Conservation (phyloP, 2,797 vertebrate species). For the Catamblyrhynchus diadema region DNA sequence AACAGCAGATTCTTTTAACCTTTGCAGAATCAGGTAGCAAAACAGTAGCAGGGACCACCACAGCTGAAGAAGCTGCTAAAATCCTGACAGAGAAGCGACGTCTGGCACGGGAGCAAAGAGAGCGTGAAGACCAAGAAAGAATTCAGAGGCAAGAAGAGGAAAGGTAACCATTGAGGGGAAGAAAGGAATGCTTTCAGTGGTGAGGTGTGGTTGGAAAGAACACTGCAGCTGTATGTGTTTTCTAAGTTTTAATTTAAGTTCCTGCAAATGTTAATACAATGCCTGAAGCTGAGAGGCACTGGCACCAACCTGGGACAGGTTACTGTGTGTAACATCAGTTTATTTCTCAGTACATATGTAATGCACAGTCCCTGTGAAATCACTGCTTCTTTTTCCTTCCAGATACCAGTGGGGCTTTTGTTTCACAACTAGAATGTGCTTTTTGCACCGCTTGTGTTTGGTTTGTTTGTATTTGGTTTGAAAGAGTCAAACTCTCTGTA, state of each 20-base stretch:
- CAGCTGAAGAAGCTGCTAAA: conserved; percentile 86
- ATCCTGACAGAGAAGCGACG: conserved; percentile 87
- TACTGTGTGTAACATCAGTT: not conserved
- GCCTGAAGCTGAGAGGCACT: not conserved
- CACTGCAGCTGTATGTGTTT: not conserved
- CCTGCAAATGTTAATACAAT: not conserved
- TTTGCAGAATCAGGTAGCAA: conserved; percentile 76
- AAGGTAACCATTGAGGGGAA: conserved; percentile 72
- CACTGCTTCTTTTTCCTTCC: not conserved
- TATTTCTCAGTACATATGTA: not conserved
- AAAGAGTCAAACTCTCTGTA: not conserved
- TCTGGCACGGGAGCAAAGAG: conserved; percentile 86
- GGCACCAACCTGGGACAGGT: not conserved
- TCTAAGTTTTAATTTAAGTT: not conserved
- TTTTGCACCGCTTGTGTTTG: not conserved
- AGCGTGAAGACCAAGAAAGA: conserved; percentile 84
- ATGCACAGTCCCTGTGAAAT: not conserved
- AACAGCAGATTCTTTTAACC: not conserved
- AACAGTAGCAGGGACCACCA: conserved; percentile 77
- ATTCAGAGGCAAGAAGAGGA: conserved; percentile 84
- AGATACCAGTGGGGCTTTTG: not conserved
- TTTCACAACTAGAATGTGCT: not conserved
- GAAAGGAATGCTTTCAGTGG: not conserved
- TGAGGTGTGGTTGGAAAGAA: not conserved
- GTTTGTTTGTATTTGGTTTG: not conserved